Conservation (phyloP, 2,888 invertebrate species). For the Galeruca laticollis region DNA sequence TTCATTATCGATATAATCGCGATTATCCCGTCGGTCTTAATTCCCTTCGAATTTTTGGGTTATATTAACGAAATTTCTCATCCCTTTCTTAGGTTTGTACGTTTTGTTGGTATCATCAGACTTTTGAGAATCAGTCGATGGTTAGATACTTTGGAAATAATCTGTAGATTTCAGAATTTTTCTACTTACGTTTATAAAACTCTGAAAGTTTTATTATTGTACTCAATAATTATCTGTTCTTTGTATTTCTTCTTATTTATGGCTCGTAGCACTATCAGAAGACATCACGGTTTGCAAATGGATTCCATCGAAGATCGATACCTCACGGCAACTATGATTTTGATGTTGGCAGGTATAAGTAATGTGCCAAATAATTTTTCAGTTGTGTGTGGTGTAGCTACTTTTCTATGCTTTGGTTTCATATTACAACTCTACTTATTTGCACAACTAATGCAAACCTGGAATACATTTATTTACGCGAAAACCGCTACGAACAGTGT, state of each 20-base stretch:
- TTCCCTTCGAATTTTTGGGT: not conserved
- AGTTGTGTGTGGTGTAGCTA: not conserved
- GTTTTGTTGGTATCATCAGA: conserved; percentile 12
- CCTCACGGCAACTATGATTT: conserved; percentile 17
- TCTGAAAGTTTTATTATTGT: conserved; percentile 10
- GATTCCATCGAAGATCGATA: not conserved
- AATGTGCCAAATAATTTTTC: not conserved
- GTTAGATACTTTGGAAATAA: conserved; percentile 22
- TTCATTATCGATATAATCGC: conserved; percentile 23
- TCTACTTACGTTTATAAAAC: conserved; percentile 24
- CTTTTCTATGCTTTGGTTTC: not conserved
- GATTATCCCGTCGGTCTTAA: not conserved
- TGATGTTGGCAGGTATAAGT: not conserved
- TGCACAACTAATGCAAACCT: conserved; percentile 19
- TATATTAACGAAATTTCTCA: not conserved
- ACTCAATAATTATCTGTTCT: conserved; percentile 7
- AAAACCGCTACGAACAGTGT: conserved; percentile 55
- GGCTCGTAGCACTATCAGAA: not conserved
- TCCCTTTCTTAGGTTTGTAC: not conserved
- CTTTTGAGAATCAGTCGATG: conserved; percentile 25
- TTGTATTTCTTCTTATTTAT: not conserved
- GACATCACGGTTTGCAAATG: not conserved
- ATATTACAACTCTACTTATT: not conserved
- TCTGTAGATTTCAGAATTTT: conserved; percentile 19
- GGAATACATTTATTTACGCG: conserved; percentile 53